Evolutionary conservation across 2,888 invertebrate species (phyloP).

Genomic region (Caradrina kadenii): DNA sequence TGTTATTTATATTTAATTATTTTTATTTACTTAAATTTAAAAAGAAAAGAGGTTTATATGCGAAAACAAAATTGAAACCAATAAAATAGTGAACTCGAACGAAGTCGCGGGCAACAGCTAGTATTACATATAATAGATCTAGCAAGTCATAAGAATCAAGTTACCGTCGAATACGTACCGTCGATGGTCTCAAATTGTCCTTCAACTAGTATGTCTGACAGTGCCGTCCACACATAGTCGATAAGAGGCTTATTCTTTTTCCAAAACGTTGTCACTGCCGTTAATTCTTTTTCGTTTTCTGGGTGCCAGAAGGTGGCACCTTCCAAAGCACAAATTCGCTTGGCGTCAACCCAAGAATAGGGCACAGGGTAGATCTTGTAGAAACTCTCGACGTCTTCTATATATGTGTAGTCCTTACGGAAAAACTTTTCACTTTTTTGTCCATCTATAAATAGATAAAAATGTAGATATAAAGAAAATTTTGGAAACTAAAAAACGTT

Average conservation of each 20-base stretch:
- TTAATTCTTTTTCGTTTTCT: constrained; percentile 72
- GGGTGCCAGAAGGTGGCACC: constrained; percentile 80
- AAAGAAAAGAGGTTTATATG: no score
- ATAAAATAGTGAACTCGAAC: no score
- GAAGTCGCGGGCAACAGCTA: no score
- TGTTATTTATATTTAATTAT: no score
- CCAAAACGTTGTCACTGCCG: constrained; percentile 67
- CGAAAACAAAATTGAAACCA: no score
- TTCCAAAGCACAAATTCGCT: constrained; percentile 74
- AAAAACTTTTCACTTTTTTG: constrained; percentile 75
- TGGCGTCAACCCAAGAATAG: constrained; percentile 76
- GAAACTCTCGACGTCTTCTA: constrained; percentile 73
- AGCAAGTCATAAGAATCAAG: no score
- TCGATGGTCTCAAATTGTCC: constrained; percentile 76
- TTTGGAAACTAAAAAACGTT: no score
- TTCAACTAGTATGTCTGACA: constrained; percentile 73
- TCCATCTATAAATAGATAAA: constrained; percentile 67
- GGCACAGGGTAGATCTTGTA: constrained; percentile 80
- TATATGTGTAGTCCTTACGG: constrained; percentile 78
- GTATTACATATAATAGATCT: no score
- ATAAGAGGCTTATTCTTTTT: constrained; percentile 66
- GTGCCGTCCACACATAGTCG: constrained; percentile 67
- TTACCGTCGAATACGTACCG: no score
- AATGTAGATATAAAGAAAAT: not conserved
- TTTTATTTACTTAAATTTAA: no score